A percentile compares a stretch with the other conserved stretches of the same genome.
phyloP scores from a whole-genome alignment of 2,888 invertebrate genomes.

The Cerceris ruficornis region DNA sequence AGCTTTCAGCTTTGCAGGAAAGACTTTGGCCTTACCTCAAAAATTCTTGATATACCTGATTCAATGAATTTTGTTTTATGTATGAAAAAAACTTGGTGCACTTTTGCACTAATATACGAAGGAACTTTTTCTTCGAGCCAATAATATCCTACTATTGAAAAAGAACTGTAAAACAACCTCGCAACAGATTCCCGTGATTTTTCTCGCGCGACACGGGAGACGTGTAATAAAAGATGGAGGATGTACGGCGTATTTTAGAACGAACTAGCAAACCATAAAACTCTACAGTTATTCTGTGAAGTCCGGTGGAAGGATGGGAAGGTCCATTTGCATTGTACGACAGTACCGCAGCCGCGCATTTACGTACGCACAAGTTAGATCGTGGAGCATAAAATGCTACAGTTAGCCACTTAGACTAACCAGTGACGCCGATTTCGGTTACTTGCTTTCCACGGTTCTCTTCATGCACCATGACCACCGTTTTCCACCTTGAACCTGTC shows the following conservation, averaged over 20 bases:
- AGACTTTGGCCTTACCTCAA: too few species aligned
- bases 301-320: conserved; percentile 8
- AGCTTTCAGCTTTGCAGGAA: too few species aligned
- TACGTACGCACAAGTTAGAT: conserved; percentile 37
- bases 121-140: too few species aligned
- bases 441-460: conserved; percentile 46
- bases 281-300: conserved; percentile 46
- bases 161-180: too few species aligned
- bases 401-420: conserved; percentile 64
- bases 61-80: too few species aligned
- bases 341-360: conserved; percentile 18
- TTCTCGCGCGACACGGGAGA: too few species aligned
- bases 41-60: too few species aligned
- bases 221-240: too few species aligned
- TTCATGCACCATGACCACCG: conserved; percentile 47
- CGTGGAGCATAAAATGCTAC: conserved; percentile 62
- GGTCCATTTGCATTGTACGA: conserved; percentile 47
- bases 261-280: conserved; percentile 45
- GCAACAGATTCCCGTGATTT: too few species aligned
- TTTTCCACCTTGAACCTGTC: conserved; percentile 26
- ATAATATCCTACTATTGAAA: too few species aligned
- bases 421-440: conserved; percentile 59
- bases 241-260: neutral
- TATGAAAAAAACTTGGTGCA: too few species aligned
- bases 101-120: too few species aligned